These are phyloP conservation scores for Littorina saxatilis DNA, from an alignment of 1,140 invertebrate genomes.

Conservation along the genomic window DNA sequence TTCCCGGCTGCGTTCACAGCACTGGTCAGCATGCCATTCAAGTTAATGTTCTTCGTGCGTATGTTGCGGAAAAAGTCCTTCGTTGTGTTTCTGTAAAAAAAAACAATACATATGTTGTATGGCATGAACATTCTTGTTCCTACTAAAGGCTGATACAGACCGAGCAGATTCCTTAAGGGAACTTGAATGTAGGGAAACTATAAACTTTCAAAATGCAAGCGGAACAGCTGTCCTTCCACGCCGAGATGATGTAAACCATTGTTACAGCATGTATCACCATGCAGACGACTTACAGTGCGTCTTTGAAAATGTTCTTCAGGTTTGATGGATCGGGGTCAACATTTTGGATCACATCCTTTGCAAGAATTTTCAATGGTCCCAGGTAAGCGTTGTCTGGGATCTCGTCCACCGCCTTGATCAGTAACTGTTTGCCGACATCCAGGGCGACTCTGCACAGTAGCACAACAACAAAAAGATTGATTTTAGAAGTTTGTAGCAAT, in stretches of 20 bases:
- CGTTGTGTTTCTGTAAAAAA: not conserved
- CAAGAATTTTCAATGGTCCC: slow-evolving; percentile 4
- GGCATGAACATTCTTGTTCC: not conserved
- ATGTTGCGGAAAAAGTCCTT: slow-evolving; percentile 16
- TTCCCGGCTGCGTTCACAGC: not conserved
- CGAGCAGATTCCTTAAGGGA: too few relatives aligned
- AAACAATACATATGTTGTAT: not conserved
- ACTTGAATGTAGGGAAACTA: too few relatives aligned
- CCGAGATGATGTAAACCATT: too few relatives aligned
- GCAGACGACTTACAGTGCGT: not conserved
- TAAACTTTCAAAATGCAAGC: too few relatives aligned
- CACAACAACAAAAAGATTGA: not conserved
- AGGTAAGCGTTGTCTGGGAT: slow-evolving; percentile 1
- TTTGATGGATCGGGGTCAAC: slow-evolving; percentile 26
- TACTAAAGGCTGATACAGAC: too few relatives aligned
- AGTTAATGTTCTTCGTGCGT: not conserved
- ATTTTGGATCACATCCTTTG: not conserved
- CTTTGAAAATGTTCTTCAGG: slow-evolving; percentile 18
- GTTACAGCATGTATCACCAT: too few relatives aligned
- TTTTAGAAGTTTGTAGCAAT: too few relatives aligned
- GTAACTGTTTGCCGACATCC: slow-evolving; percentile 9
- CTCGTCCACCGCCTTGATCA: not conserved
- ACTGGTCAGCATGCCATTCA: not conserved
- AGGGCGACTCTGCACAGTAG: not conserved
- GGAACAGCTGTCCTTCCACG: too few relatives aligned